A percentile compares a stretch with the other conserved stretches of the same genome.
Conservation (phyloP, 2,888 invertebrate genomes). For the Pseudococcus jackbeardsleyi region DNA sequence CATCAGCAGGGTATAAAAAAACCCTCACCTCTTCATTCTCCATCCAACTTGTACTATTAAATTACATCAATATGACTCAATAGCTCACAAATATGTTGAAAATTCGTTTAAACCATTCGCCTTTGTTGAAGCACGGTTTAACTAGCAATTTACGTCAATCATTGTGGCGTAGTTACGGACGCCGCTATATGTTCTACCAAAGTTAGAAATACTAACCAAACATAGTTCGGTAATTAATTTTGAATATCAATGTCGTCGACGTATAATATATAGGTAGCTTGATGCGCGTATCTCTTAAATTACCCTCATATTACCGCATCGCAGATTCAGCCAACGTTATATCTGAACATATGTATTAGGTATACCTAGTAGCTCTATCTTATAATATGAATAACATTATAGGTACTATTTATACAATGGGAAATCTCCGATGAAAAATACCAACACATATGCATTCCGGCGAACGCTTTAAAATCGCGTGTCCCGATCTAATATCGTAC, state of each 20-base stretch:
- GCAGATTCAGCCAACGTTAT: not conserved
- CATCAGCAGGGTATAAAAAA: not conserved
- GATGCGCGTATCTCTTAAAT: slow-evolving; percentile 17
- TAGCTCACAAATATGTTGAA: slow-evolving; percentile 32
- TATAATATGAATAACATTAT: no score
- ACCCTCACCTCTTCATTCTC: not conserved
- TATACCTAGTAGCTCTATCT: no score
- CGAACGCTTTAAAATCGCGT: no score
- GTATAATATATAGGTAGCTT: slow-evolving; percentile 6
- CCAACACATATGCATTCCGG: no score
- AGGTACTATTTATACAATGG: no score
- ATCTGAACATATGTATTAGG: no score
- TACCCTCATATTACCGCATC: not conserved
- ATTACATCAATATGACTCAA: slow-evolving; percentile 9
- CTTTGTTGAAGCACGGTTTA: slow-evolving; percentile 21
- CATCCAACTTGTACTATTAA: not conserved
- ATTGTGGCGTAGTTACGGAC: slow-evolving; percentile 25
- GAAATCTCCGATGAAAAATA: no score
- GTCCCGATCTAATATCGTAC: no score
- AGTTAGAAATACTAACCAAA: slow-evolving; percentile 28
- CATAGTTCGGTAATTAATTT: slow-evolving; percentile 37
- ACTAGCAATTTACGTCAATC: slow-evolving; percentile 42
- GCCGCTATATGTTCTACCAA: not conserved
- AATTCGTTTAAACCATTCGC: slow-evolving; percentile 19
- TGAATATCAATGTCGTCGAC: slow-evolving; percentile 31